Evolutionary conservation across 2,888 invertebrate species (phyloP), one percentile per base, ranked within the genome.

Genomic region (Drosophila siamana): DNA sequence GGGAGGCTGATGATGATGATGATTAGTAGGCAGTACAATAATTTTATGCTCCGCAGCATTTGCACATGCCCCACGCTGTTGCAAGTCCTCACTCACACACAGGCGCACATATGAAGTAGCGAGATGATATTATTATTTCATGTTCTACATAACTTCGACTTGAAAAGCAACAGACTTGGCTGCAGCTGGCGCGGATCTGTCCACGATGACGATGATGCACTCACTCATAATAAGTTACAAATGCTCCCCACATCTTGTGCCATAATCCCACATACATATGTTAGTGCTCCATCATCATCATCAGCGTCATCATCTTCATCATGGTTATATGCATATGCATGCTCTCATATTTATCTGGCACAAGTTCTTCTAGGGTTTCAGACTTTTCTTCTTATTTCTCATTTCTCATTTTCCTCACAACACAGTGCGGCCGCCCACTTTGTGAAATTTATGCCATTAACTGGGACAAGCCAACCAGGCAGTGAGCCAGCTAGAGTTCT

Each of bases 21-120:
- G 52, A 57, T 65, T 19, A 19, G 26, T 7, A 52, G 71, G 57
- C 61, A 67, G 54, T 40, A 62, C 65, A 73, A 67, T 69, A 61
- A 79, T 79, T 78, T 76, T 67, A 79, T 73, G 78, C 73, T 73
- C 50, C 60, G 60, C 48, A 69, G 62, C 69, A 72, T 59, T 43
- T 43, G 54, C 44, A 51, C 62, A 56, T 61, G 60, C 60, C 44
- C 26, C 60, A 38, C 26, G 36, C 61, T 54, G 54, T 30, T 47
- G 36, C 40, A 47, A 46, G 26, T 38, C 26, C 38, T 19, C 64
- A 48, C 41, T 28, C 43, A 36, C 41, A n/a, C n/a, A n/a, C n/a
- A n/a, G n/a, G n/a, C n/a, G n/a, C n/a, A n/a, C n/a, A n/a, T n/a
- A n/a, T n/a, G n/a, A n/a, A n/a, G n/a, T n/a, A n/a, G n/a, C n/a